phyloP scores from a whole-genome alignment of 2,888 invertebrate species.

The Drosophila maculinotata region DNA sequence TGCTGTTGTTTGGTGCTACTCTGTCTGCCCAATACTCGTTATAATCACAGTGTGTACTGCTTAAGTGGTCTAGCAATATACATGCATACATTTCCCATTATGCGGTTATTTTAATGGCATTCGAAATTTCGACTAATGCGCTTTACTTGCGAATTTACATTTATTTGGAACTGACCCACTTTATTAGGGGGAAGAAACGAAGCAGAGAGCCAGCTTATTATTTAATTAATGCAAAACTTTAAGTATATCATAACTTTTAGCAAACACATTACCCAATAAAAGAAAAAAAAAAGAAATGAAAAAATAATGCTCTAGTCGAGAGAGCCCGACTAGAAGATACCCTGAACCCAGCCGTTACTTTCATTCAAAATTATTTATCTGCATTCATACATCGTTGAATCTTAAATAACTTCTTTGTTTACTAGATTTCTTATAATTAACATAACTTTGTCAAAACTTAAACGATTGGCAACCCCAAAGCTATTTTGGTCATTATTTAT shows the following conservation, averaged over 20 bases:
- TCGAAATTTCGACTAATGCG: conserved; percentile 32
- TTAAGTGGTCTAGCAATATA: conserved; percentile 39
- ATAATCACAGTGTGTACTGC: conserved; percentile 17
- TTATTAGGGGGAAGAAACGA: not conserved
- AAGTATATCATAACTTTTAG: not conserved
- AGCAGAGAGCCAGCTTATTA: not conserved
- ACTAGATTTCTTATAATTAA: too few relatives aligned
- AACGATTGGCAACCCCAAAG: too few relatives aligned
- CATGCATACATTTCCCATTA: conserved; percentile 36
- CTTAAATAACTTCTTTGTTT: too few relatives aligned
- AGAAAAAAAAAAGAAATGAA: not conserved
- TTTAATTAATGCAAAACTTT: conserved; percentile 1
- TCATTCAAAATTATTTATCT: too few relatives aligned
- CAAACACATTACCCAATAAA: not conserved
- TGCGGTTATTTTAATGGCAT: conserved; percentile 36
- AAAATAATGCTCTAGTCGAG: too few relatives aligned
- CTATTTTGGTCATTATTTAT: too few relatives aligned
- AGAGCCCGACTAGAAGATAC: too few relatives aligned
- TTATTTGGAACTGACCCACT: conserved; percentile 16
- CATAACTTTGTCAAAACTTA: too few relatives aligned
- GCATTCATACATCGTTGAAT: too few relatives aligned
- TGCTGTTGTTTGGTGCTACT: not conserved
- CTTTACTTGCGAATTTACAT: conserved; percentile 29
- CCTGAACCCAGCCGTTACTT: too few relatives aligned
- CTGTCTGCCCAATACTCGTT: conserved; percentile 9